Base-by-base conservation (phyloP, 2,113 vertebrate species). In the Strigops habroptila region DNA sequence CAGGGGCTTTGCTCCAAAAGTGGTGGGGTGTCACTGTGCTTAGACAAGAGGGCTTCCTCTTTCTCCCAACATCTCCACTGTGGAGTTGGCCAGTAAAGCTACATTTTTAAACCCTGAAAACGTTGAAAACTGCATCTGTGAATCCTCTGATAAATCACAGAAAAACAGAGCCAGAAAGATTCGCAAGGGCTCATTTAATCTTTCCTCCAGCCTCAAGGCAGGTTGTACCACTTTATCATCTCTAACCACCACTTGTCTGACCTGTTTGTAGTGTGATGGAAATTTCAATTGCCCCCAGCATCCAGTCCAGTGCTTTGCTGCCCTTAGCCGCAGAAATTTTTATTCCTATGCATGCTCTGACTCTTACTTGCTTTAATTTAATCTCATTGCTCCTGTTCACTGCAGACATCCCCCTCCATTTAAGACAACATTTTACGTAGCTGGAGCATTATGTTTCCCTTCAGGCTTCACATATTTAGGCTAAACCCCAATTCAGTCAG, bases 141-240 rank as follows among this genome's bases (percentile, higher is more conserved):
- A 91, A 67, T 86, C 30, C 51, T 82, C 49, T 84, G 88, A 71
- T 88, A 92, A 82, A 91, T 93, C 69, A 64, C 35, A 75, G 77
- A 39, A 75, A 82, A 92, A 69, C 41, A 37, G 27, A 64, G n/a
- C 28, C 90, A 62, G 91, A 86, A 94, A 68, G 41, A 93, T 69
- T 86, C 71, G 53, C 55, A 57, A 46, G 30, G 46, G 53, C 60
- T 93, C 43, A 33, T 89, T 97, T 91, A 95, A 86, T 86, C 86
- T 96, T 86, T 91, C 53, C 39, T 89, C 30, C 80, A 75, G 77
- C 83, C 65, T 93, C 69, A 82, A 92, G 95, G 91, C 64, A 91
- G 28, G 43, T 81, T 95, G 76, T 71, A 90, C 27, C 27, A 48
- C 55, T 95, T 92, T 24, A 89, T 82, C 39, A 71, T 82, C 76